Conservation (phyloP, 2,113 vertebrate genomes). For the Heterocephalus glaber region DNA sequence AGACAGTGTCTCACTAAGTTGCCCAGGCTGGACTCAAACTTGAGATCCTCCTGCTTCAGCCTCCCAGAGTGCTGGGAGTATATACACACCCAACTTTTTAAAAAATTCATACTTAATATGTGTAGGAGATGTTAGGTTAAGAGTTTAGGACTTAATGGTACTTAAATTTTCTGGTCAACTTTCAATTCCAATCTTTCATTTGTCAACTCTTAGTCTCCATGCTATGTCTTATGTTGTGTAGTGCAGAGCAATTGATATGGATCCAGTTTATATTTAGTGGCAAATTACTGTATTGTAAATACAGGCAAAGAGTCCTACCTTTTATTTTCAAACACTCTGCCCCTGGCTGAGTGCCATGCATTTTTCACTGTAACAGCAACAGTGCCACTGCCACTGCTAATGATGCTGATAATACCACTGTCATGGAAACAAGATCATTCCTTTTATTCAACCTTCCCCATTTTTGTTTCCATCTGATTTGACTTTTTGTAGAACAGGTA, state of each 20-base stretch:
- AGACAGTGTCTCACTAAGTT: not conserved
- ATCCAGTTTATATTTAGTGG: not conserved
- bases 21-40: not conserved
- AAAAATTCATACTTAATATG: not conserved
- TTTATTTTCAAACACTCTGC: slow-evolving; percentile 14
- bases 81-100: not conserved
- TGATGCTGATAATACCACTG: no score
- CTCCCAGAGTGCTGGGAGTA: not conserved
- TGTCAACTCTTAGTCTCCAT: not conserved
- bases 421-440: not conserved
- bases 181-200: not conserved
- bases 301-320: not conserved
- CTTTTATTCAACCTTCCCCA: not conserved
- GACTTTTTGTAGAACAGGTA: not conserved
- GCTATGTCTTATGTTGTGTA: not conserved
- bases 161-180: slow-evolving; percentile 28
- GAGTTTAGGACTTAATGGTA: not conserved
- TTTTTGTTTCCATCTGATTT: not conserved
- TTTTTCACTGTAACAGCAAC: not conserved
- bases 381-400: not conserved
- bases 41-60: not conserved
- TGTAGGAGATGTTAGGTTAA: not conserved
- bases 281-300: not conserved
- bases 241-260: not conserved
- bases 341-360: not conserved